Percentiles rank a stretch among this genome's conserved stretches.
phyloP scores from a whole-genome alignment of 2,113 vertebrate species.

The Actenoides lindsayi region DNA sequence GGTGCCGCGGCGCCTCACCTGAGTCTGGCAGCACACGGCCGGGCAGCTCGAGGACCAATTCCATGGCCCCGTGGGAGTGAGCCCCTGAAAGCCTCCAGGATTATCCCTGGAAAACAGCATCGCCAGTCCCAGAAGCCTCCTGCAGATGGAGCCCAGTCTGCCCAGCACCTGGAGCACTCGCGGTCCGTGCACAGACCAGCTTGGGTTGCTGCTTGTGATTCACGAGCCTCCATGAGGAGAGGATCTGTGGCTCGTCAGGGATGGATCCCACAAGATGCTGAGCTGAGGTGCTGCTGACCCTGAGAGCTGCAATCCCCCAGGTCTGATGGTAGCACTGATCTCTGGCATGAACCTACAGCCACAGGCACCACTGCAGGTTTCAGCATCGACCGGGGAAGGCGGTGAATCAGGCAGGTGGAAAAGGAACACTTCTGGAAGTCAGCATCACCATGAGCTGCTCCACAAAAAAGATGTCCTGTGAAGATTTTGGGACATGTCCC shows the following conservation, averaged over 20 bases:
- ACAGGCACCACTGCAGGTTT: accelerated
- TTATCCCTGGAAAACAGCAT: background rate
- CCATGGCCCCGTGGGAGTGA: accelerated
- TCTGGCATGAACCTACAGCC: background rate
- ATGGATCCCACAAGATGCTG: background rate
- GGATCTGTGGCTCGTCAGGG: accelerated
- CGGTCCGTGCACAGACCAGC: accelerated
- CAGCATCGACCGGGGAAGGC: accelerated
- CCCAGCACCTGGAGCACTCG: accelerated
- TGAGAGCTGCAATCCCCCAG: background rate
- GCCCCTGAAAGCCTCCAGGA: background rate
- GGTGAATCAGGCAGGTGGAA: background rate
- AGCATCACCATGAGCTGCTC: background rate
- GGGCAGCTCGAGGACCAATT: background rate
- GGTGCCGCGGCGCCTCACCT: accelerated
- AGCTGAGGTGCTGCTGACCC: background rate
- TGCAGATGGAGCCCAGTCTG: background rate
- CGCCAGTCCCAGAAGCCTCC: background rate
- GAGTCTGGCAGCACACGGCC: accelerated
- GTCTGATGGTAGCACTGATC: background rate
- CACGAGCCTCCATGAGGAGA: accelerated
- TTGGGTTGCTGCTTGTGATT: background rate
- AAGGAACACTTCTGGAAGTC: accelerated
- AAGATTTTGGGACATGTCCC: background rate
- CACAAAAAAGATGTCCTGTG: background rate